These are phyloP conservation scores for Paramormyrops hopkinsi DNA, from an alignment of 2,797 vertebrate species.

Conservation along the genomic window DNA sequence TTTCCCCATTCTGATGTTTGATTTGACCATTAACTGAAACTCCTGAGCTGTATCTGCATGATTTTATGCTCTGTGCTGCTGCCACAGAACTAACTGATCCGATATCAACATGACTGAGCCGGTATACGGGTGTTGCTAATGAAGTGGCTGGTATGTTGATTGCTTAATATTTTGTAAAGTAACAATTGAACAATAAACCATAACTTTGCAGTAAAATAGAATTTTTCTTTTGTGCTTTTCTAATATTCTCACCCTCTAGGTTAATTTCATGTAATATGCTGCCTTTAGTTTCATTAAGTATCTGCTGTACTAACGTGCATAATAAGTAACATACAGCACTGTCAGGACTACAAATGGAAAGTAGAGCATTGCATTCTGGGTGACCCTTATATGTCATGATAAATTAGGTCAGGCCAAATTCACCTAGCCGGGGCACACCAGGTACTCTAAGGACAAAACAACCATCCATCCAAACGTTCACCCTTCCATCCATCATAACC, in stretches of 20 bases:
- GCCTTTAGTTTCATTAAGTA: not conserved
- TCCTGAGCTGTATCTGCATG: not conserved
- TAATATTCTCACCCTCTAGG: not conserved
- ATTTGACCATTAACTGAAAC: not conserved
- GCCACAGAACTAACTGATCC: not conserved
- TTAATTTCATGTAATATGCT: not conserved
- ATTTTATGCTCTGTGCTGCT: not conserved
- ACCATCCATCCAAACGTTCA: not conserved
- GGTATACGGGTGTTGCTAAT: not conserved
- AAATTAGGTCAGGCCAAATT: not conserved
- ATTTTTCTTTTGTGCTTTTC: not conserved
- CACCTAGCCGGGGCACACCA: not conserved
- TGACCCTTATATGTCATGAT: not conserved
- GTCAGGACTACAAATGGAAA: not conserved
- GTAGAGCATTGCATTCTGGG: not conserved
- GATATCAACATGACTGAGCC: not conserved
- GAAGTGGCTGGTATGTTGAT: not conserved
- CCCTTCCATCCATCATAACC: not conserved
- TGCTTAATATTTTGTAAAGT: not conserved
- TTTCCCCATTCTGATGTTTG: not conserved
- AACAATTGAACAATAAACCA: not conserved
- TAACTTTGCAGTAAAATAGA: not conserved
- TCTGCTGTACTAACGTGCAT: not conserved
- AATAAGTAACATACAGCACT: not conserved
- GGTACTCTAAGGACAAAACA: not conserved